These are phyloP conservation scores for Ceratina calcarata DNA, from an alignment of 1,140 invertebrate species.

Conservation along the genomic window DNA sequence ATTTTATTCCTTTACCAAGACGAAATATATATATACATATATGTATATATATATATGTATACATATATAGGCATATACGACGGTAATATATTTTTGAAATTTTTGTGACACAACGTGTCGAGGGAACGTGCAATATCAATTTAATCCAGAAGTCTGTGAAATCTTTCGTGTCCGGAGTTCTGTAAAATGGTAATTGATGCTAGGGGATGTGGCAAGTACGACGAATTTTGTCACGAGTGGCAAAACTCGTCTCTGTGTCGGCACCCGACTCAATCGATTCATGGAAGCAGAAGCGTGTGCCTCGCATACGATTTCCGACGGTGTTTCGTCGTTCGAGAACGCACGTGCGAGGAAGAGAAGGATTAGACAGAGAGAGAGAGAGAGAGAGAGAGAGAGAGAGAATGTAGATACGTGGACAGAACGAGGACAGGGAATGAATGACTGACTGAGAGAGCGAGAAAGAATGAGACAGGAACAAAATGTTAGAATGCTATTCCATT, in stretches of 20 bases:
- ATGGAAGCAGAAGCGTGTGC: slow-evolving; percentile 40
- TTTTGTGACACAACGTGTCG: neutral
- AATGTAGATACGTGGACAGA: slow-evolving; percentile 44
- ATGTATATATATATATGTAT: too few species aligned
- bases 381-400: slow-evolving; percentile 7
- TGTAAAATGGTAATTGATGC: neutral
- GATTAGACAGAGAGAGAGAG: slow-evolving; percentile 3
- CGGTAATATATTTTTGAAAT: too few species aligned
- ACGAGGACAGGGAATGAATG: slow-evolving; percentile 54
- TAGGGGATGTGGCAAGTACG: neutral
- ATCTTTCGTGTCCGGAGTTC: neutral
- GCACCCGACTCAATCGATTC: slow-evolving; percentile 35
- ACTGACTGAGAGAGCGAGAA: slow-evolving; percentile 37
- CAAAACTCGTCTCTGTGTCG: slow-evolving; percentile 23
- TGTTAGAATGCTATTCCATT: neutral
- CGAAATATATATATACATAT: too few species aligned
- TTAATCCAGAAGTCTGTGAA: too few species aligned
- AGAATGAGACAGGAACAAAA: slow-evolving; percentile 20
- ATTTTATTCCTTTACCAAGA: too few species aligned
- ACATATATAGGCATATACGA: too few species aligned
- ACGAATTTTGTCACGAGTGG: slow-evolving; percentile 23
- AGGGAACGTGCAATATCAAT: slow-evolving; percentile 5
- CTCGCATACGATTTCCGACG: slow-evolving; percentile 43
- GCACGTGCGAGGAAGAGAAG: slow-evolving; percentile 23
- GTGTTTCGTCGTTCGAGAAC: slow-evolving; percentile 44